These are phyloP conservation scores for Notocelia uddmanniana DNA, from an alignment of 2,888 invertebrate genomes.

Conservation along the genomic window DNA sequence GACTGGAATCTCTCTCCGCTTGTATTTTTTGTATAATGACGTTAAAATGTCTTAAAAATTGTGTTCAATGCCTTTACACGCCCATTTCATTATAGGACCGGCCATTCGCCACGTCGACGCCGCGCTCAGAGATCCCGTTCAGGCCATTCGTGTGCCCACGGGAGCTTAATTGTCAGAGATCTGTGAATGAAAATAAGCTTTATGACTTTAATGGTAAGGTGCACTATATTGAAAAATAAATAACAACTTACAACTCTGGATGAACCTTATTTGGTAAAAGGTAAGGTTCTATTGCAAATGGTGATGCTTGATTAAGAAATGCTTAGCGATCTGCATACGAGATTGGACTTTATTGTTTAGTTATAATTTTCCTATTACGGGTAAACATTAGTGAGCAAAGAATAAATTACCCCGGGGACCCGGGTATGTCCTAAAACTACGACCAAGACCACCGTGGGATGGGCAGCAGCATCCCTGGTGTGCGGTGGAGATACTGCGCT, in stretches of 20 bases:
- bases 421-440: too few relatives aligned
- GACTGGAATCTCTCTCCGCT: neutral
- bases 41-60: slow-evolving; percentile 2
- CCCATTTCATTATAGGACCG: slow-evolving; percentile 78
- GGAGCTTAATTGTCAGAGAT: slow-evolving; percentile 84
- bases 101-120: slow-evolving; percentile 71
- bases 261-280: neutral
- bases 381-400: too few relatives aligned
- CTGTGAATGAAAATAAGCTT: slow-evolving; percentile 56
- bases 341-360: neutral
- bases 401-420: too few relatives aligned
- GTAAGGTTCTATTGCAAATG: neutral
- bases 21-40: neutral
- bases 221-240: neutral
- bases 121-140: slow-evolving; percentile 79
- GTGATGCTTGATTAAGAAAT: neutral
- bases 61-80: slow-evolving; percentile 57
- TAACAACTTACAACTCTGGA: neutral
- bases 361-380: neutral
- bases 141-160: slow-evolving; percentile 78
- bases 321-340: neutral
- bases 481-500: too few relatives aligned
- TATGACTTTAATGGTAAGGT: neutral
- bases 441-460: too few relatives aligned
- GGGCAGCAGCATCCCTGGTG: too few relatives aligned